Conservation (phyloP, 2,113 vertebrate species). For the Scartelaos histophorus region DNA sequence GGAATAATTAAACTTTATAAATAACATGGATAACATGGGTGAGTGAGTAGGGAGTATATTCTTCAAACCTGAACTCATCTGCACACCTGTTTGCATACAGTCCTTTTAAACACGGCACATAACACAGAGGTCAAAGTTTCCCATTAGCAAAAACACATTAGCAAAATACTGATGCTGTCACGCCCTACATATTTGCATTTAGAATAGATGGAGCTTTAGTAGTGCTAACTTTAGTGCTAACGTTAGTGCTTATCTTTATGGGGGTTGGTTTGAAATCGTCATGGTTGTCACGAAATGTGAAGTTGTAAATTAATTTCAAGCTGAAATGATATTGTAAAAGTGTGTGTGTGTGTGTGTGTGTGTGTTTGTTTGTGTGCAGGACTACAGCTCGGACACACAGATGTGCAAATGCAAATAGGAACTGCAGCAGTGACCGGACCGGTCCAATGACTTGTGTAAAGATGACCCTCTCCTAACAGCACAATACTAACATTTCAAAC, state of each 20-base stretch:
- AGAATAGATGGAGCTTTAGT: slow-evolving; percentile 4
- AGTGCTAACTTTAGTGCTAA: slow-evolving; percentile 39
- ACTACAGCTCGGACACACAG: neutral
- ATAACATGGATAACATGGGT: too few species aligned
- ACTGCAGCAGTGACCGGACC: neutral
- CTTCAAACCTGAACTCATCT: too few species aligned
- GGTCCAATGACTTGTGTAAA: neutral
- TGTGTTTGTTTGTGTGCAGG: too few species aligned
- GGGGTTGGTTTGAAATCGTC: slow-evolving; percentile 3
- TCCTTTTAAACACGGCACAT: too few species aligned
- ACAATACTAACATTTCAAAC: too few species aligned
- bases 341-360: too few species aligned
- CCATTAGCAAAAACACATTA: neutral
- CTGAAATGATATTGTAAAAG: slow-evolving; percentile 1
- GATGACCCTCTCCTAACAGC: neutral
- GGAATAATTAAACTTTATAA: too few species aligned
- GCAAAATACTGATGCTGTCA: neutral
- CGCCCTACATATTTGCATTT: slow-evolving; percentile 43
- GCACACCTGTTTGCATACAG: too few species aligned
- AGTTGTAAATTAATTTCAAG: neutral
- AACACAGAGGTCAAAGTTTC: neutral
- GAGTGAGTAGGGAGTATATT: too few species aligned
- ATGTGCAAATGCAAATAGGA: slow-evolving; percentile 23
- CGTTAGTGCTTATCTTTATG: slow-evolving; percentile 18
- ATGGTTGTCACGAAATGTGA: slow-evolving; percentile 30